Base-by-base conservation (phyloP, 2,113 vertebrate genomes). In the Dascyllus trimaculatus region DNA sequence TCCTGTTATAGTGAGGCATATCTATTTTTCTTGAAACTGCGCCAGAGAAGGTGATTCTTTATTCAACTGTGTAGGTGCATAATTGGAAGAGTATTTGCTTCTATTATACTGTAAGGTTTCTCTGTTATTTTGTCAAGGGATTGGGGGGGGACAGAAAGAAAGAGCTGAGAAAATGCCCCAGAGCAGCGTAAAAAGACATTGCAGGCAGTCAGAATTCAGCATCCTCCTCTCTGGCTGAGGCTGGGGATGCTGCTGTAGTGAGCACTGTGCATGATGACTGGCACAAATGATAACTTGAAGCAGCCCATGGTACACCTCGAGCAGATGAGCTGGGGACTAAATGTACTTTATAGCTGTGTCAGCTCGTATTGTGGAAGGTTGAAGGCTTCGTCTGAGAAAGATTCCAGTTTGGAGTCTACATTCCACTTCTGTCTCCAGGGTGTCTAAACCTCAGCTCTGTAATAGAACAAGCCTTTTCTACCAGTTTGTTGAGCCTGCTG, bases 341-440 rank as follows among this genome's bases (percentile, higher is more conserved):
- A 80, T 80, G 86, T 84, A 87, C 82, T 83, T 88, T 89, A 76
- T 60, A 75, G 84, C 75, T 85, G 78, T 72, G 87, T 92, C 88
- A 87, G 89, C 85, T 80, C 57, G 61, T 78, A 78, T 72, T 83
- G 84, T 58, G n/a, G 72, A 65, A 71, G 72, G 58, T 63, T 90
- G 78, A 87, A 84, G 81, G 66, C 75, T 87, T 88, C 8, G 21
- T 81, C 82, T 70, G 48, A 77, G 57, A 86, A 24, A 82, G 66
- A 84, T 80, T 89, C 60, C 56, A 87, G 73, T 81, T 84, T 65
- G 78, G 71, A 79, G 75, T 80, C 78, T 78, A 40, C 63, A 19
- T 65, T 81, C 80, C 63, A 48, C 52, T 80, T 83, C 53, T 66
- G 74, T 87, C 88, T 86, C 86, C 63, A 45, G 89, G 66, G 88